Base-by-base conservation (phyloP, 2,888 invertebrate genomes). In the Oligia latruncula region DNA sequence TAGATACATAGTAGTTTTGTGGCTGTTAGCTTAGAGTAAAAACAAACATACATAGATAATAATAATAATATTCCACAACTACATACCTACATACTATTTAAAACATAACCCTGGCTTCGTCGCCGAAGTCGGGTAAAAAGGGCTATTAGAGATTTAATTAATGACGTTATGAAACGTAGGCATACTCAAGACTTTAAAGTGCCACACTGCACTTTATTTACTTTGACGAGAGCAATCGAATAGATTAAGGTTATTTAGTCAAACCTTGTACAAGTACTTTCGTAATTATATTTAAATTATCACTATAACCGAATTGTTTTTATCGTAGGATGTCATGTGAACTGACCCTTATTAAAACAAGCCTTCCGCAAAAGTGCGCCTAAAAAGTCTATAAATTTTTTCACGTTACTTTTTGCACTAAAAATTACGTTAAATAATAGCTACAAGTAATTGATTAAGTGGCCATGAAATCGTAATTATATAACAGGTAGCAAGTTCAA, bases 401-500 rank as follows among this genome's bases (percentile, higher is more conserved):
- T 71, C 29, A 40, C 11, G 4, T 4, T 13, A 66, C 6, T 74
- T 80, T 74, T 83, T 86, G 23, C 23, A 4, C 2, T 5, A 29
- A 64, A 23, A 65, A n/a, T 46, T 72, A 15, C 49, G 13, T 66
- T 40, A 74, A 85, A 78, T 82, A 83, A 87, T 70, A 65, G 43
- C 17, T 66, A 76, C 72, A 83, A 81, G 74, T 84, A 81, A 85
- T 81, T 77, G 71, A 77, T 82, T 70, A 60, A 40, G 62, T 75
- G 90, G 72, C 93, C 93, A 79, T 92, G 92, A 89, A 90, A 86
- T 66, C 84, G 68, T 86, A 88, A 90, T 91, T 91, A 91, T 92
- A 88, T 94, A 94, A 95, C 90, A 90, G 91, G 89, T 92, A 88
- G 85, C 91, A 93, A 94, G 95, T 95, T 96, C 95, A 95, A 93